Evolutionary conservation across 2,797 vertebrate species (phyloP), one percentile per base, ranked within the genome.

Genomic region (Denticeps clupeoides): DNA sequence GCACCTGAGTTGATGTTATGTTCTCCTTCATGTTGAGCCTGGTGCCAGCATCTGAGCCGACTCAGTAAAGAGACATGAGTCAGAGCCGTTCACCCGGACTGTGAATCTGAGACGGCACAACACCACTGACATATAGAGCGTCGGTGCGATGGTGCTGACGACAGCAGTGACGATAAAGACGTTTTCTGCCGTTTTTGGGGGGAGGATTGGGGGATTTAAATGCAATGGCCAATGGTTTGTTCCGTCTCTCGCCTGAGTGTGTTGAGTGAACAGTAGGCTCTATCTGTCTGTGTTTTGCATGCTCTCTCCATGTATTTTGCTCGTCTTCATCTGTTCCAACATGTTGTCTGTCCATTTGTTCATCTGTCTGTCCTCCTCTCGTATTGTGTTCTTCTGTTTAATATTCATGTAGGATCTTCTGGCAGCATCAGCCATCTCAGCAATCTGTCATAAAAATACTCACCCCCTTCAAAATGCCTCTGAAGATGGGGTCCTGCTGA

Each of bases 381-480:
- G 25, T n/a, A n/a, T 7, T 2, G 7, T 8, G 25, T 25, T 25
- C 4, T 12, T 12, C 4, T 37, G 33, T 37, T 37, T 37, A 33
- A 37, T 18, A 37, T 37, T 33, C 31, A 33, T 31, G 15, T 15
- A n/a, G n/a, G n/a, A 13, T 33, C 31, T 11, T 32, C 10, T 37
- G 33, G 33, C 33, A 37, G 33, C 33, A 37, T 16, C 33, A 10
- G 32, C 3, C 16, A 18, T 37, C 1, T 16, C 3, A 33, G 33
- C 33, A 37, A 33, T 33, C 37, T 37, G 33, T 19, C 33, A 37
- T 37, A 37, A 37, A n/a, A n/a, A 37, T 37, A 37, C 37, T 37
- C 33, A 37, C 33, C 33, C 33, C 10, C 19, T 19, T 37, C 37
- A 18, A 18, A 37, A 37, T 33, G 33, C 15, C 19, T 23, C 37